Evolutionary conservation across 2,888 invertebrate species (phyloP).

Genomic region (Criorhina ranunculi): DNA sequence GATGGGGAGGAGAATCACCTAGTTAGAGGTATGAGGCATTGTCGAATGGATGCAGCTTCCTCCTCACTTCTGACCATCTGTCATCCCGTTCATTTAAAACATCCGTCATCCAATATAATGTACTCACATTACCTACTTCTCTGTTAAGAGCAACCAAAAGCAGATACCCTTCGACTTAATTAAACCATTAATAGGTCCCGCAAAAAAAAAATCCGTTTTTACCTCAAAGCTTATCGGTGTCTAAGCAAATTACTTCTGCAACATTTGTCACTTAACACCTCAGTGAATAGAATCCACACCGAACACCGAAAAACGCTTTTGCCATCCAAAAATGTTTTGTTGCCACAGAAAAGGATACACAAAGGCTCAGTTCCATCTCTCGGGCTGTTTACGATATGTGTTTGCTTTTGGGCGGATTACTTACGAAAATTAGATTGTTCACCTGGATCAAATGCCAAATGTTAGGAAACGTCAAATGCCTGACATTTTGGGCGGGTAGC

Average conservation of each 20-base stretch:
- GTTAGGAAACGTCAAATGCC: constrained; percentile 53
- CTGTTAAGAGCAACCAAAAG: constrained; percentile 8
- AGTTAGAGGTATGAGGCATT: too few relatives aligned
- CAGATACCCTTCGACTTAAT: constrained; percentile 38
- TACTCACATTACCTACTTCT: constrained; percentile 23
- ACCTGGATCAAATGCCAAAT: constrained; percentile 67
- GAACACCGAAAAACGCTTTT: constrained; percentile 51
- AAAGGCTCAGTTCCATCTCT: constrained; percentile 20
- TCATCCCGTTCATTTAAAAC: not conserved
- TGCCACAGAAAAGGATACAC: not conserved
- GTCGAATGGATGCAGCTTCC: too few relatives aligned
- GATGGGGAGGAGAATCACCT: too few relatives aligned
- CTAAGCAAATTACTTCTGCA: constrained; percentile 57
- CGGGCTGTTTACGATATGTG: constrained; percentile 41
- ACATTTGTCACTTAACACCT: constrained; percentile 63
- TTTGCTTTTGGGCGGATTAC: constrained; percentile 50
- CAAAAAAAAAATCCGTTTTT: not conserved
- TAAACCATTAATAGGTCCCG: constrained; percentile 26
- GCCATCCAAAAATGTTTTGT: constrained; percentile 17
- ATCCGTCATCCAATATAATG: not conserved
- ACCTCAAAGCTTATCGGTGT: constrained; percentile 46
- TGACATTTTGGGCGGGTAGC: constrained; percentile 21
- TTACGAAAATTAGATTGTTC: constrained; percentile 63
- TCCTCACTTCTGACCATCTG: too few relatives aligned
- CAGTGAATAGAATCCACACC: constrained; percentile 39